phyloP scores from a whole-genome alignment of 2,888 invertebrate species.

The Neoascia interrupta region DNA sequence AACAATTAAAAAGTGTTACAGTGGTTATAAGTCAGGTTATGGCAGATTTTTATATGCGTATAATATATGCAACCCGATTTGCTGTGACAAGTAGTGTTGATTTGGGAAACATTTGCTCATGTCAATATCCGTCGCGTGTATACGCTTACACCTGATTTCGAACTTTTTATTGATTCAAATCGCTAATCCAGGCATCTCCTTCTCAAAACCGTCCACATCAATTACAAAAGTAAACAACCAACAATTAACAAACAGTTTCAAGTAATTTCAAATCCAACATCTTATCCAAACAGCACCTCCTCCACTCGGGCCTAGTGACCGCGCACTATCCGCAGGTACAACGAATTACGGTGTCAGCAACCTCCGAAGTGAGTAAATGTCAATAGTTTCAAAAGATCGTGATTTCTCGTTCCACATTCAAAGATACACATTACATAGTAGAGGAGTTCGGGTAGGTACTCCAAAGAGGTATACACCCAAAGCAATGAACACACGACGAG shows the following conservation, averaged over 20 bases:
- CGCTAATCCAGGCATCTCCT: neutral
- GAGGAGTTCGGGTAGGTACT: constrained; percentile 16
- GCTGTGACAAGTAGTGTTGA: too few relatives aligned
- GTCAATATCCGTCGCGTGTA: too few relatives aligned
- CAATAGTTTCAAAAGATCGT: constrained; percentile 64
- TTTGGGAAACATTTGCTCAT: too few relatives aligned
- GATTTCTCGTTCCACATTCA: constrained; percentile 59
- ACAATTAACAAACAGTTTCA: constrained; percentile 63
- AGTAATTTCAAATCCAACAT: constrained; percentile 63
- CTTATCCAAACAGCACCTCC: constrained; percentile 39
- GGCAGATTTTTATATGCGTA: too few relatives aligned
- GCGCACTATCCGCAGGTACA: neutral
- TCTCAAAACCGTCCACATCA: constrained; percentile 46
- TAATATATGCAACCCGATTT: too few relatives aligned
- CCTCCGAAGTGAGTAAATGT: constrained; percentile 63
- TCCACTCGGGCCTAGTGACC: neutral
- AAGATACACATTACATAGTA: too few relatives aligned
- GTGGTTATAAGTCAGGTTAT: too few relatives aligned
- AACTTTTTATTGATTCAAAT: too few relatives aligned
- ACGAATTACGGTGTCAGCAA: constrained; percentile 48
- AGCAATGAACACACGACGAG: constrained; percentile 46
- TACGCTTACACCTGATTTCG: too few relatives aligned
- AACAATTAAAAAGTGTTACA: too few relatives aligned
- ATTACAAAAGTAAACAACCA: constrained; percentile 65
- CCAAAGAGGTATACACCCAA: constrained; percentile 40